Base-by-base conservation (phyloP, 1,140 invertebrate genomes). In the Euwallacea fornicatus region DNA sequence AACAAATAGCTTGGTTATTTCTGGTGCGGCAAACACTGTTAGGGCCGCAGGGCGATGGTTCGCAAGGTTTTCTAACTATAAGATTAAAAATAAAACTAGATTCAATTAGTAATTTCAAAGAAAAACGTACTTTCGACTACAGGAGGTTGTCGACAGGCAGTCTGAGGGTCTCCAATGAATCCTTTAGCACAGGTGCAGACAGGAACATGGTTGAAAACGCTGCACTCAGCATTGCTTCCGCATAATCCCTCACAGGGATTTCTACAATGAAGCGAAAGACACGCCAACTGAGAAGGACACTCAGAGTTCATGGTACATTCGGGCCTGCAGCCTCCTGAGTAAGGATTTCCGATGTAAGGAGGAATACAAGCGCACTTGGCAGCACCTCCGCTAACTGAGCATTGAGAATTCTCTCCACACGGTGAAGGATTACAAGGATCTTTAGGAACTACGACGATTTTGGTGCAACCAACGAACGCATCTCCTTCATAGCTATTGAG, bases 181-280 rank as follows among this genome's bases (percentile, higher is more conserved):
- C 90, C 91, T 70, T 85, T 86, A 3, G 88, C 79, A 74, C 94
- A 95, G 53, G 87, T 88, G 79, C 93, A 95, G 6, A 89, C 86
- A 2, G 93, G 91, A 69, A 94, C 83, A 78, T 95, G 93, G 78
- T 93, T 91, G 0, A 91, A 86, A 0, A 94, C 91, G 73, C 85
- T 86, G 77, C 93, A 95, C 73, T 90, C 84, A 0, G 93, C 91
- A 78, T 92, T 91, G 0, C 85, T 76, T 33, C 93, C 93, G 80
- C 94, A 96, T 11, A 92, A 87, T 11, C 92, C 92, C n/a, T 87
- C 85, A 79, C 94, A 96, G 16, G 93, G 93, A 84, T 95, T 89
- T 75, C 90, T 83, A 78, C 94, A 96, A 77, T 93, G 89, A 79
- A 92, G 89, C 76, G 91, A 90, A n/a, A 94, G 85, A 82, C 94